These are phyloP conservation scores for Lutraria rhynchaena DNA, from an alignment of 1,140 invertebrate genomes.

Conservation along the genomic window DNA sequence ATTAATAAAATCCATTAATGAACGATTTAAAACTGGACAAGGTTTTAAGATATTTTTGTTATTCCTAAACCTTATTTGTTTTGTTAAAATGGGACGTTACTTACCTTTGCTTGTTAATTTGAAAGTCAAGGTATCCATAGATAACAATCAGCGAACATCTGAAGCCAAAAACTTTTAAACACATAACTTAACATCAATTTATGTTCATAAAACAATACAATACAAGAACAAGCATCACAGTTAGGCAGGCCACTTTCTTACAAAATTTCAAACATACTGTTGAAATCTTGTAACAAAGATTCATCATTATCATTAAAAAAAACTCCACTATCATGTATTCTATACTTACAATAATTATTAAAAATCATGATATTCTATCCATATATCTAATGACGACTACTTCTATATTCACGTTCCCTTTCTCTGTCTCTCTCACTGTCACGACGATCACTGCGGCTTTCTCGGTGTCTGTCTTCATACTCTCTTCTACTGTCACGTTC, in stretches of 20 bases:
- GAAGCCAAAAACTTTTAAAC: background rate
- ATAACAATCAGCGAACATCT: background rate
- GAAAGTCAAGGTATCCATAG: background rate
- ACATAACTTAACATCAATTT: background rate
- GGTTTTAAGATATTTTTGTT: background rate
- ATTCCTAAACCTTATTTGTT: background rate
- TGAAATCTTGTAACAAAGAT: background rate
- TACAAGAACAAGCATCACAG: too few relatives aligned
- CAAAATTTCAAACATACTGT: background rate
- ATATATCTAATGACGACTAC: slow-evolving; percentile 62
- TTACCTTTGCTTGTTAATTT: background rate
- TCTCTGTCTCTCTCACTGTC: slow-evolving; percentile 77
- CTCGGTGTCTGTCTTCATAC: slow-evolving; percentile 76
- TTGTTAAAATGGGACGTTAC: background rate
- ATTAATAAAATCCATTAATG: slow-evolving; percentile 37
- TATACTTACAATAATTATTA: slow-evolving; percentile 52
- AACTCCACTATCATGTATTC: background rate
- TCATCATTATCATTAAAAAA: background rate
- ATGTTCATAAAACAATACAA: too few relatives aligned
- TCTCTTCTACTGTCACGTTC: slow-evolving; percentile 81
- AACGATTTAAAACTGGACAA: background rate
- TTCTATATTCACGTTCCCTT: slow-evolving; percentile 70
- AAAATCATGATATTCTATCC: background rate
- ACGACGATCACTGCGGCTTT: slow-evolving; percentile 74
- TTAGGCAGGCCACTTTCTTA: background rate